These are phyloP conservation scores for Tryphoninae sp. DNA, from an alignment of 2,888 invertebrate species.

Conservation along the genomic window DNA sequence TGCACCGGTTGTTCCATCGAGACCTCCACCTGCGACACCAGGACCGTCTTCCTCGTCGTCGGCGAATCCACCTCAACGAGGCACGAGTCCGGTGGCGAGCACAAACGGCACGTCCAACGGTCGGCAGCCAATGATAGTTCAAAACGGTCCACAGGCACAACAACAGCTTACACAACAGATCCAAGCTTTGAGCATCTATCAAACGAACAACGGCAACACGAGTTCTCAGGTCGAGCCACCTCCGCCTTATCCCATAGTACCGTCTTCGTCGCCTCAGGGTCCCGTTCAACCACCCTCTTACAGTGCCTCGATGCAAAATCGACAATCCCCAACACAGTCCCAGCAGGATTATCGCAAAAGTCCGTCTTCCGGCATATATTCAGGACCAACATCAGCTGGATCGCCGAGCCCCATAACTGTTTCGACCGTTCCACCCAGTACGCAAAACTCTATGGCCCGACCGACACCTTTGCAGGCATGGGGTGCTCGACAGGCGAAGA, in stretches of 20 bases:
- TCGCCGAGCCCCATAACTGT: conserved; percentile 92
- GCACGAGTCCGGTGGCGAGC: conserved; percentile 88
- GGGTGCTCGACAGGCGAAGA: conserved; percentile 93
- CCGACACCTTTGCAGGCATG: conserved; percentile 93
- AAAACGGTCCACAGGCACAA: conserved; percentile 89
- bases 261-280: conserved; percentile 82
- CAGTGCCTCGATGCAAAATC: conserved; percentile 92
- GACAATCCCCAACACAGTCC: conserved; percentile 92
- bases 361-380: conserved; percentile 93
- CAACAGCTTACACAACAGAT: conserved; percentile 94
- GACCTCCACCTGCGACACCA: conserved; percentile 86
- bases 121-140: conserved; percentile 90
- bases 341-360: conserved; percentile 91
- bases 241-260: conserved; percentile 83
- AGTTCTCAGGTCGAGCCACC: conserved; percentile 80
- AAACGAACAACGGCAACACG: conserved; percentile 82
- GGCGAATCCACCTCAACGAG: conserved; percentile 84
- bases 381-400: conserved; percentile 91
- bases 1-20: conserved; percentile 86
- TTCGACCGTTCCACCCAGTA: conserved; percentile 85
- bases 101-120: conserved; percentile 82
- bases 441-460: conserved; percentile 86
- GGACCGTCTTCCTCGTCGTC: conserved; percentile 77
- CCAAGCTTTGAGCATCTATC: conserved; percentile 91
- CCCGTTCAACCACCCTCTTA: conserved; percentile 93